These are phyloP conservation scores for Morpho helenor DNA, from an alignment of 2,888 invertebrate genomes.

Conservation along the genomic window DNA sequence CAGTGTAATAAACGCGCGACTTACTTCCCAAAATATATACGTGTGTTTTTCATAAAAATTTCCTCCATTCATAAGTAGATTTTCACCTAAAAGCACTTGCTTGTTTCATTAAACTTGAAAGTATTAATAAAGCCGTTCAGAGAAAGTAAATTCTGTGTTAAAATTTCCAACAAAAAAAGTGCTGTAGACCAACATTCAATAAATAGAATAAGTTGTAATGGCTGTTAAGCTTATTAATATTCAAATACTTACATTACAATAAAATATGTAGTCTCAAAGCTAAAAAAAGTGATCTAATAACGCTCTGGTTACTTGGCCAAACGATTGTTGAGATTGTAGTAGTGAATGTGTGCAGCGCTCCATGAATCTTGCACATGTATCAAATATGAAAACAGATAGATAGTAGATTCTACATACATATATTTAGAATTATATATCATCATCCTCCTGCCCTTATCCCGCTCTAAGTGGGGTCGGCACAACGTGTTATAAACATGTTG, in stretches of 20 bases:
- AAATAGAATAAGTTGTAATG: neutral
- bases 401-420: too few relatives aligned
- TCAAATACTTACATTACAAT: neutral
- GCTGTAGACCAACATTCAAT: slow-evolving; percentile 13
- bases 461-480: too few relatives aligned
- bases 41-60: slow-evolving; percentile 1
- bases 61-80: slow-evolving; percentile 5
- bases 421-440: too few relatives aligned
- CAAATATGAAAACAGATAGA: too few relatives aligned
- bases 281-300: neutral
- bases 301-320: too few relatives aligned
- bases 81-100: slow-evolving; percentile 17
- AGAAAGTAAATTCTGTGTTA: slow-evolving; percentile 17
- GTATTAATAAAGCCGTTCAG: slow-evolving; percentile 19
- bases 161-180: slow-evolving; percentile 5
- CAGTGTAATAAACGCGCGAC: neutral
- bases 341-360: too few relatives aligned
- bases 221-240: neutral
- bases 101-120: slow-evolving; percentile 21
- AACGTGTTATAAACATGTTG: too few relatives aligned
- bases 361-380: too few relatives aligned
- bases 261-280: neutral
- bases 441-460: too few relatives aligned
- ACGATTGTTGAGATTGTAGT: too few relatives aligned
- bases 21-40: neutral